Conservation (phyloP, 2,113 vertebrate genomes). For the Burhinus oedicnemus region DNA sequence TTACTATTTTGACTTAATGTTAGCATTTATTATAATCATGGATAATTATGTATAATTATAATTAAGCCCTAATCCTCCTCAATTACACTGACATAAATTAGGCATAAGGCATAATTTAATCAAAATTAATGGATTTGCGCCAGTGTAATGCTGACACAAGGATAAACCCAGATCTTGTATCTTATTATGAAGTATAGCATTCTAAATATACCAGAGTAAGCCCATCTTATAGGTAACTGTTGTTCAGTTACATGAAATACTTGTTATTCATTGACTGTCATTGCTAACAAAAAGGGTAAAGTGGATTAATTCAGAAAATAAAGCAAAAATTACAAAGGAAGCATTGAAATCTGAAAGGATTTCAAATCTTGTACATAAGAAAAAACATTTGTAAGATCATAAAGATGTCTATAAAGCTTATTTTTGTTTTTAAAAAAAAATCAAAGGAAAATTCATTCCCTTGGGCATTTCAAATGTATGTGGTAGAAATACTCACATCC, state of each 20-base stretch:
- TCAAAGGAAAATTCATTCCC: slow-evolving; percentile 40
- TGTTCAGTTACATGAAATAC: neutral
- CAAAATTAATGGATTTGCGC: slow-evolving; percentile 49
- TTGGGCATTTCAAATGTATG: slow-evolving; percentile 41
- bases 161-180: slow-evolving; percentile 26
- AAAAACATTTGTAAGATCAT: neutral
- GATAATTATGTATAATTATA: slow-evolving; percentile 67
- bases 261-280: neutral
- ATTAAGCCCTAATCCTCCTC: slow-evolving; percentile 63
- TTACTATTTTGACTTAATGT: slow-evolving; percentile 65
- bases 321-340: neutral
- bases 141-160: slow-evolving; percentile 19
- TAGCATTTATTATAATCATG: slow-evolving; percentile 67
- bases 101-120: slow-evolving; percentile 61
- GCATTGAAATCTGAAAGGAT: neutral
- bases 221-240: neutral
- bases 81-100: slow-evolving; percentile 65
- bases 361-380: neutral
- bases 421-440: neutral
- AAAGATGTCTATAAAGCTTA: neutral
- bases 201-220: neutral
- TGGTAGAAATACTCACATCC: slow-evolving; percentile 56
- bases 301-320: neutral
- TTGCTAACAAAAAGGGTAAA: neutral
- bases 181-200: neutral